Evolutionary conservation across 92 coral and sea anemone species (phyloP).

Genomic region (Porites cylindrica): DNA sequence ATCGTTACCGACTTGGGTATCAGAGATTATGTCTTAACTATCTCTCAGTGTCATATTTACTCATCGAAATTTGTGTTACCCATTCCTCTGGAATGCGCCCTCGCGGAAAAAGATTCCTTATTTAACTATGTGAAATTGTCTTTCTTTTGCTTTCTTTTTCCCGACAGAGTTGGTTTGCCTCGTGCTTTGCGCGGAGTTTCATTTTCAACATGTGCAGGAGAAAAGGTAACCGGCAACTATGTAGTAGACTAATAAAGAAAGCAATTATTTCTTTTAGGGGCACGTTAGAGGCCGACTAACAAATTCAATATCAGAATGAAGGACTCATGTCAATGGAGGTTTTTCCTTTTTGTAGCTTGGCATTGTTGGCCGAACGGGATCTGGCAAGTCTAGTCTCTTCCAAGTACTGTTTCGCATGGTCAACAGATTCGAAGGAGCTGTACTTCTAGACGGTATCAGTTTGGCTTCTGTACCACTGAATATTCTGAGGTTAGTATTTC

Average conservation of each 20-base stretch:
- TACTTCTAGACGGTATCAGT: constrained; percentile 83
- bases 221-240: constrained; percentile 66
- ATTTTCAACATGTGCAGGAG: constrained; percentile 83
- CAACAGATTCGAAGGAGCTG: constrained; percentile 65
- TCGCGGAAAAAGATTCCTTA: no score
- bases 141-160: neutral
- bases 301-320: no score
- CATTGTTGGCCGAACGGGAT: constrained; percentile 99
- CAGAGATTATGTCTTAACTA: no score
- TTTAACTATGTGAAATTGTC: no score
- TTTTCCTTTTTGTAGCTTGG: constrained; percentile 74
- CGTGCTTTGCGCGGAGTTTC: constrained; percentile 87
- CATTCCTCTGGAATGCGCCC: no score
- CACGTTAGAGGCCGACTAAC: neutral
- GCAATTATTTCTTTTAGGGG: neutral
- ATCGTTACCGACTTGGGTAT: no score
- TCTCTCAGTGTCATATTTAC: no score
- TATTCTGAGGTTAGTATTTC: constrained; percentile 74
- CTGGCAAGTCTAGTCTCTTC: constrained; percentile 97
- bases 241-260: neutral
- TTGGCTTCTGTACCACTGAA: constrained; percentile 79
- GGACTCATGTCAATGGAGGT: neutral
- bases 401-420: constrained; percentile 93
- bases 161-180: constrained; percentile 85
- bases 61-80: no score